phyloP scores from a whole-genome alignment of 92 coral and sea anemone genomes.

The Zoanthus solanderi region DNA sequence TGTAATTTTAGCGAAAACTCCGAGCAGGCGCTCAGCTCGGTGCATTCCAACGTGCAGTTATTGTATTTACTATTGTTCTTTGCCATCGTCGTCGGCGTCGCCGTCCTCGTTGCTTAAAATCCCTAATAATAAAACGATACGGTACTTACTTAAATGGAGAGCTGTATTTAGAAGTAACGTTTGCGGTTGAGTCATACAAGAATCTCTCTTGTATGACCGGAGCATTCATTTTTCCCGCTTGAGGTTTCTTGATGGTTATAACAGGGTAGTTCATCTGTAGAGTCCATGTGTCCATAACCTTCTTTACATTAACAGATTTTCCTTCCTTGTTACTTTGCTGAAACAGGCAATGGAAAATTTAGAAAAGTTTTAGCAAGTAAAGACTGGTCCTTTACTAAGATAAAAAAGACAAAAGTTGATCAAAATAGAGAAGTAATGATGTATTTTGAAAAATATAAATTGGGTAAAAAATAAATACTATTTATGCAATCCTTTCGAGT shows the following conservation, averaged over 20 bases:
- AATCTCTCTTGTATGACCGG: conserved; percentile 35
- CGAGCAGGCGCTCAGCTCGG: too few species aligned
- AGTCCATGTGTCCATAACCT: conserved; percentile 54
- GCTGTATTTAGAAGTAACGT: conserved; percentile 37
- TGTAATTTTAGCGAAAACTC: too few species aligned
- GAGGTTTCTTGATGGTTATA: conserved; percentile 38
- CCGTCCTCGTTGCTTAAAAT: too few species aligned
- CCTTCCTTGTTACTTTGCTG: conserved; percentile 8
- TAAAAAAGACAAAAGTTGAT: too few species aligned
- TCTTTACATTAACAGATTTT: background rate
- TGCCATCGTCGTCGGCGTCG: too few species aligned
- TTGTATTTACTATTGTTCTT: too few species aligned
- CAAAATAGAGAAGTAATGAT: too few species aligned
- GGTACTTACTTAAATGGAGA: conserved; percentile 29
- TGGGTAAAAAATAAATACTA: too few species aligned
- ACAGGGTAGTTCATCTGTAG: conserved; percentile 52
- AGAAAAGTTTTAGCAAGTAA: background rate
- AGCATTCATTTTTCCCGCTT: background rate
- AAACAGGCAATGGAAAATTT: background rate
- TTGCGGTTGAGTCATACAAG: conserved; percentile 37
- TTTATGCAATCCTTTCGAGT: too few species aligned
- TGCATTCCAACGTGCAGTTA: too few species aligned
- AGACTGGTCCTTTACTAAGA: too few species aligned
- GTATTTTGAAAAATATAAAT: too few species aligned
- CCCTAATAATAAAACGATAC: background rate